These are phyloP conservation scores for Spheniscus humboldti DNA, from an alignment of 2,797 vertebrate genomes.

Conservation along the genomic window DNA sequence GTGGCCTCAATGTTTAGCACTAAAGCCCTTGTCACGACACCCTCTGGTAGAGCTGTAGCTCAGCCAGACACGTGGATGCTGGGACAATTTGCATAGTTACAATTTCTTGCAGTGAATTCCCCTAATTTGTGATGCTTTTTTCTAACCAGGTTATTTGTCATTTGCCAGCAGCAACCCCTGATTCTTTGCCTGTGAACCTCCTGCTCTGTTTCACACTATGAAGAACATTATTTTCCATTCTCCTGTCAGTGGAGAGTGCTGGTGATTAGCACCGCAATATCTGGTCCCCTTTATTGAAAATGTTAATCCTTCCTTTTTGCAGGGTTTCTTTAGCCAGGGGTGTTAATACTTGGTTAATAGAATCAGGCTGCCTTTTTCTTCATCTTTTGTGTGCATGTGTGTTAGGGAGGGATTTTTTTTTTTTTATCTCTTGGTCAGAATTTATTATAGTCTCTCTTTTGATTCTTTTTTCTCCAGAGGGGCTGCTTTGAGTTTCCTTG, in stretches of 20 bases:
- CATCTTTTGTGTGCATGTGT: slow-evolving; percentile 23
- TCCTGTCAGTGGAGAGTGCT: not conserved
- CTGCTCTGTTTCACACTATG: slow-evolving; percentile 32
- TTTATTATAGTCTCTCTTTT: not conserved
- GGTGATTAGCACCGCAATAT: slow-evolving; percentile 42
- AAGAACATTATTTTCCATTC: slow-evolving; percentile 53
- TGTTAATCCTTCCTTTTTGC: slow-evolving; percentile 61
- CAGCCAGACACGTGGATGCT: not conserved
- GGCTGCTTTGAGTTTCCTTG: not conserved
- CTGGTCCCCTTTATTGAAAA: slow-evolving; percentile 47
- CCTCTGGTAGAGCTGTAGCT: not conserved
- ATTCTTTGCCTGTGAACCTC: slow-evolving; percentile 14
- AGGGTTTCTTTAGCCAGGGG: slow-evolving; percentile 51
- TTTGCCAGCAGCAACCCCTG: slow-evolving; percentile 18
- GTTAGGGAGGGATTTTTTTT: not conserved
- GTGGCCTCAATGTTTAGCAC: not conserved
- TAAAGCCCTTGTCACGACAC: not conserved
- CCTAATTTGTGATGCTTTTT: slow-evolving; percentile 6
- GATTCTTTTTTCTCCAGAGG: not conserved
- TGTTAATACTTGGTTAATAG: slow-evolving; percentile 61
- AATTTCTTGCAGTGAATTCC: not conserved
- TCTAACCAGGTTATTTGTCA: slow-evolving; percentile 43
- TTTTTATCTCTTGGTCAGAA: slow-evolving; percentile 17
- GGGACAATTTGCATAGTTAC: not conserved
- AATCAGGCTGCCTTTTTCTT: slow-evolving; percentile 51